Base-by-base conservation (phyloP, 2,113 vertebrate genomes). In the Chrysochloris asiatica region DNA sequence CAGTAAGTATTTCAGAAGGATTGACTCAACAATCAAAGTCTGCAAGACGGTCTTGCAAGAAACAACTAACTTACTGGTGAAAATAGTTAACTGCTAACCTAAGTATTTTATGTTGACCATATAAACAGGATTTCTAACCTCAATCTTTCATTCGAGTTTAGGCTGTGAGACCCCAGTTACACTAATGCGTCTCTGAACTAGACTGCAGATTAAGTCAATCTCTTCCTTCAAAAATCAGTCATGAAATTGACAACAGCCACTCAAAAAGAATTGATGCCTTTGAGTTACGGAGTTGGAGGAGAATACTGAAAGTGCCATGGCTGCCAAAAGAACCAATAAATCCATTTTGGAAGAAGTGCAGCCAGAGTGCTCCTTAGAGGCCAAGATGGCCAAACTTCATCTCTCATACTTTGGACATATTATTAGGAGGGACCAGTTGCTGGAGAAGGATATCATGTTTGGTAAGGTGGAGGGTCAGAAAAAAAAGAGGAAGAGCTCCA, bases 1-100 rank as follows among this genome's bases (percentile, higher is more conserved):
- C n/a, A n/a, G n/a, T n/a, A n/a, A n/a, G n/a, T 72, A 86, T 83
- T 83, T 79, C 21, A 81, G 41, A 89, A 83, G 22, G 22, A 85
- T 14, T 73, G 38, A 83, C 50, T 0, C 88, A 38, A 63, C 26
- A 30, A 78, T 36, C 75, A 89, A 76, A 82, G 76, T 43, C 24
- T 59, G 16, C 10, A 71, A 71, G 54, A 69, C 63, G 50, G 38
- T 22, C 52, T 65, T 54, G 4, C 28, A 38, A 65, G 61, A 33
- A 61, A 43, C 41, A 85, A 85, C 0, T 13, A 43, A n/a, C 41
- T 52, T 77, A n/a, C 54, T 61, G 43, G 38, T 43, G 52, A 83
- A 56, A 56, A 56, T 56, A 56, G n/a, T n/a, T n/a, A 41, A 89
- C 52, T 76, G n/a, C 22, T 50, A 92, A 52, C 38, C 10, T 69